Conservation (phyloP, 2,797 vertebrate species). For the Onychomys torridus region DNA sequence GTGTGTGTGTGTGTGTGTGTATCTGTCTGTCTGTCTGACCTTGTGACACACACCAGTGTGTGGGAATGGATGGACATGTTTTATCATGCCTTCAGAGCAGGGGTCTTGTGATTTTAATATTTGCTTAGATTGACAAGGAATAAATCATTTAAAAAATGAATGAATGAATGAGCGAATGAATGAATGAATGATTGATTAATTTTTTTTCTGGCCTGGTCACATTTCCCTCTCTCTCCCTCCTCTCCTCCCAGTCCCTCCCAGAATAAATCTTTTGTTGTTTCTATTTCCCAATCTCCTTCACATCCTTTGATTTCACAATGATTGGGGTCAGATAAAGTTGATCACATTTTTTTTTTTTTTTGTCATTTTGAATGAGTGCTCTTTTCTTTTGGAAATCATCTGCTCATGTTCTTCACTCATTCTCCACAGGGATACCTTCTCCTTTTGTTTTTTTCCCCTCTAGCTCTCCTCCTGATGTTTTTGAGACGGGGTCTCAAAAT, state of each 20-base stretch:
- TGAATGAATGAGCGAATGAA: no score
- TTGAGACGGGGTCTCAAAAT: not conserved
- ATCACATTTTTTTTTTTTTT: not conserved
- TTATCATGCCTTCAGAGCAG: conserved; percentile 34
- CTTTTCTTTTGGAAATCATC: not conserved
- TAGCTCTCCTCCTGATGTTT: not conserved
- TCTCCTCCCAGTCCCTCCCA: not conserved
- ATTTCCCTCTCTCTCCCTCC: not conserved
- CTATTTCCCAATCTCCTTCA: conserved; percentile 24
- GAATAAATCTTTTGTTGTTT: not conserved
- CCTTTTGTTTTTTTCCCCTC: not conserved
- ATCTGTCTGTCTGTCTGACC: not conserved
- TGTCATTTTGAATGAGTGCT: not conserved
- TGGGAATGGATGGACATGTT: not conserved
- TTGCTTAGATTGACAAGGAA: not conserved
- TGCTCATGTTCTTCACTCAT: not conserved
- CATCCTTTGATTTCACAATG: conserved; percentile 50
- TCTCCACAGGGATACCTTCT: not conserved
- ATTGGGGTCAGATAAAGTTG: not conserved
- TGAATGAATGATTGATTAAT: not conserved
- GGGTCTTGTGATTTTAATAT: conserved; percentile 9
- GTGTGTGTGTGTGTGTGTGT: not conserved
- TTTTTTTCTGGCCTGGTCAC: not conserved
- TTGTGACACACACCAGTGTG: not conserved
- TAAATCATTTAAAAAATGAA: not conserved